Evolutionary conservation across 1,140 invertebrate species (phyloP), one percentile per base, ranked within the genome.

Genomic region (Drosophila kohkoa): DNA sequence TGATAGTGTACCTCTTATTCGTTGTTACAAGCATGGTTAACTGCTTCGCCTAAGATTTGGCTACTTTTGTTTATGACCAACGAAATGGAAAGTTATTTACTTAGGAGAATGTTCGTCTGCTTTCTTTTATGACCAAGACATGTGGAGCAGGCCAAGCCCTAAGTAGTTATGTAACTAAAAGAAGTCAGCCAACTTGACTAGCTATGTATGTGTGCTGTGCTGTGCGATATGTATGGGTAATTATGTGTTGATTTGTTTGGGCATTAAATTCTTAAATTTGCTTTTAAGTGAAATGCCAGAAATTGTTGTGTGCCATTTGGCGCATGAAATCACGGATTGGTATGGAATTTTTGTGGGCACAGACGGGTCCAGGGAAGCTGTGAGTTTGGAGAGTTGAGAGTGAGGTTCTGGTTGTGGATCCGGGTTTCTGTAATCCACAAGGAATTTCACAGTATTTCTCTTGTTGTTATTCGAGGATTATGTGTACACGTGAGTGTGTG

Each of bases 61-160:
- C 77, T 63, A 59, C 67, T 89, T 89, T 78, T 72, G 77, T 88
- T 88, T 89, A 88, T 81, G 83, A 71, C 74, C 67, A 81, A 78
- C 77, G 65, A 87, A 88, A 88, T 89, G 85, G 85, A 88, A 88
- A 88, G 83, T 88, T 88, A 88, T 89, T 83, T 89, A 88, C 83
- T 88, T 73, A 88, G 59, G 74, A 35, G 58, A 67, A 70, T 69
- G 49, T 48, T 13, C 51, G 72, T 70, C 66, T 73, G 85, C 77
- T 73, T 82, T 72, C 81, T 83, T 88, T 88, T 89, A 88, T 88
- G 85, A 57, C 83, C 85, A 78, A 73, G 77, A 82, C 83, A 87
- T 89, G 85, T 81, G 68, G 68, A 62, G 35, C 28, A 28, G 38
- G 60, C 69, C 59, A 49, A 77, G 71, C 51, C 66, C 57, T 62